Conservation (phyloP, 2,113 vertebrate genomes). For the Mirounga angustirostris region DNA sequence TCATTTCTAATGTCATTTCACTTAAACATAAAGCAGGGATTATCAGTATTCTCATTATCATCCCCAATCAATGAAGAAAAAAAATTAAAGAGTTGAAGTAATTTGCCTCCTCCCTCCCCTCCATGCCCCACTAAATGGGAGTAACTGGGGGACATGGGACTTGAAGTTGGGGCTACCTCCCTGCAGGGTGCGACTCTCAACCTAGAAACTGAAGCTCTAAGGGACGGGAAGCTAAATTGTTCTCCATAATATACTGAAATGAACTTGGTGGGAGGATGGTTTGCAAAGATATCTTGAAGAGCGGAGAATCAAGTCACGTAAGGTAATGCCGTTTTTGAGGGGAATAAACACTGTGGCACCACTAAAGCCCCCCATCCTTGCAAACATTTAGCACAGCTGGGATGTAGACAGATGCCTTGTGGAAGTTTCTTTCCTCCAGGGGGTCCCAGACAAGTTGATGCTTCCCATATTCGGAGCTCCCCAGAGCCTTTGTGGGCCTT, state of each 20-base stretch:
- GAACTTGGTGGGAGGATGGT: not conserved
- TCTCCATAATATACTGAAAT: not conserved
- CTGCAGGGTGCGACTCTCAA: too few relatives aligned
- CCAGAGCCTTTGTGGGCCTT: not conserved
- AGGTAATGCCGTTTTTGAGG: too few relatives aligned
- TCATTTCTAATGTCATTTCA: not conserved
- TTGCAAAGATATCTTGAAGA: rapidly evolving
- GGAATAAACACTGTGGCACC: not conserved
- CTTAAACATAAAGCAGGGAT: not conserved
- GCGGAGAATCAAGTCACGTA: rapidly evolving
- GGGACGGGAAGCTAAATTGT: rapidly evolving
- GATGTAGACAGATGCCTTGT: not conserved
- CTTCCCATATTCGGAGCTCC: not conserved
- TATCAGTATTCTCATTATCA: not conserved
- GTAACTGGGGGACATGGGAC: not conserved
- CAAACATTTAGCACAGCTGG: not conserved
- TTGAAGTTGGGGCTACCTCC: not conserved
- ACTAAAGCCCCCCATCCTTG: too few relatives aligned
- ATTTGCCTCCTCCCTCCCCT: not conserved
- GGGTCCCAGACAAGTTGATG: not conserved
- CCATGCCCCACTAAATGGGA: not conserved
- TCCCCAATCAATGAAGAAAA: not conserved
- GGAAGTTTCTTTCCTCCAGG: not conserved
- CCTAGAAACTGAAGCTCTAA: not conserved
- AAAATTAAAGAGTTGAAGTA: not conserved